phyloP scores from a whole-genome alignment of 2,888 invertebrate genomes.

The Pharmacophagus antenor region DNA sequence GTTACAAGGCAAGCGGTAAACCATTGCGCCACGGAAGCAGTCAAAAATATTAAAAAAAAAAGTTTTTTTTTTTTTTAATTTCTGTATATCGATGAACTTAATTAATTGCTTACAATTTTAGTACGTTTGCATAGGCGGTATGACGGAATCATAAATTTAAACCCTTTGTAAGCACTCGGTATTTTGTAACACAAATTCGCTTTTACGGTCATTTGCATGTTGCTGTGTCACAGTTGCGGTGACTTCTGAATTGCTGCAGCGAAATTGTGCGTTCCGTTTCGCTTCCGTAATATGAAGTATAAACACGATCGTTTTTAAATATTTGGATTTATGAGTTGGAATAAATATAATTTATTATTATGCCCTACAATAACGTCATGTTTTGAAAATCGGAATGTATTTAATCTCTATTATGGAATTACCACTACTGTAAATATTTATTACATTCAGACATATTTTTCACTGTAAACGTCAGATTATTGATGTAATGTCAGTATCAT shows the following conservation, averaged over 20 bases:
- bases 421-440: too few species aligned
- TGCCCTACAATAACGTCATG: neutral
- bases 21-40: too few species aligned
- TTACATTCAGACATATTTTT: too few species aligned
- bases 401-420: too few species aligned
- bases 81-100: neutral
- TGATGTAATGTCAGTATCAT: too few species aligned
- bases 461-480: too few species aligned
- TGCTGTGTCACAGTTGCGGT: slow-evolving; percentile 63
- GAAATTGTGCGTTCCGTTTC: slow-evolving; percentile 40
- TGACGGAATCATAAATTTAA: slow-evolving; percentile 80
- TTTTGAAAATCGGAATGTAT: too few species aligned
- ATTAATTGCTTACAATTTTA: slow-evolving; percentile 48
- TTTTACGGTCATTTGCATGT: slow-evolving; percentile 78
- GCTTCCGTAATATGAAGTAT: slow-evolving; percentile 43
- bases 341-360: neutral
- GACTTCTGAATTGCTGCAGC: slow-evolving; percentile 61
- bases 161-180: slow-evolving; percentile 77
- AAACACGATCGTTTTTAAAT: slow-evolving; percentile 37
- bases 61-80: neutral
- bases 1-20: too few species aligned
- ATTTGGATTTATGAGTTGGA: slow-evolving; percentile 1
- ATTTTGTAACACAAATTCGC: slow-evolving; percentile 78
- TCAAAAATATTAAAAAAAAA: neutral
- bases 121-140: slow-evolving; percentile 70